Conservation (phyloP, 1,140 invertebrate genomes). For the Arion vulgaris region DNA sequence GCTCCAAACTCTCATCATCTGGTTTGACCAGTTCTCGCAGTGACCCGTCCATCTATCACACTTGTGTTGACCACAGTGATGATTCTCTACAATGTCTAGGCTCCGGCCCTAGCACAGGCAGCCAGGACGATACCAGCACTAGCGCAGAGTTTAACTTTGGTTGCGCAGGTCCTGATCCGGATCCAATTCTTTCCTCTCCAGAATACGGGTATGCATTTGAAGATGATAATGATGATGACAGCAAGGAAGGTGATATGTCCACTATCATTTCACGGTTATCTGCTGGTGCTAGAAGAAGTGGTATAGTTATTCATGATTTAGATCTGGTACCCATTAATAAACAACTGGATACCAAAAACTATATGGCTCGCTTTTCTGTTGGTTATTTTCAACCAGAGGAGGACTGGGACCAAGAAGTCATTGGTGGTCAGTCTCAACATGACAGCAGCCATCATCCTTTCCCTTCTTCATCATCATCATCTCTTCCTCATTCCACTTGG, state of each 20-base stretch:
- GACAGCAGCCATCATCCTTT: background rate
- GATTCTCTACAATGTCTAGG: constrained; percentile 42
- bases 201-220: constrained; percentile 44
- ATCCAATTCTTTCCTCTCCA: constrained; percentile 47
- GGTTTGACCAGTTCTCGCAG: constrained; percentile 58
- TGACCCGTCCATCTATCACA: constrained; percentile 63
- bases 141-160: constrained; percentile 64
- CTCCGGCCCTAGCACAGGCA: constrained; percentile 52
- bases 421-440: background rate
- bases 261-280: background rate
- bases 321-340: constrained; percentile 8
- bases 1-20: constrained; percentile 17
- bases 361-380: background rate
- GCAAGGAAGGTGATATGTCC: constrained; percentile 1
- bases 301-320: constrained; percentile 17
- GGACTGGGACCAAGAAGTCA: constrained; percentile 15
- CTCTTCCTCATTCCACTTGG: constrained; percentile 16
- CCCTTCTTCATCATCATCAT: constrained; percentile 23
- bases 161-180: constrained; percentile 48
- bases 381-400: constrained; percentile 18
- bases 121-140: constrained; percentile 57
- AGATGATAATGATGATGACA: constrained; percentile 28
- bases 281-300: constrained; percentile 9
- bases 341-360: constrained; percentile 16
- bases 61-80: constrained; percentile 50